Evolutionary conservation across 1,140 invertebrate genomes (phyloP).

Genomic region (Drosophila malerkotliana): DNA sequence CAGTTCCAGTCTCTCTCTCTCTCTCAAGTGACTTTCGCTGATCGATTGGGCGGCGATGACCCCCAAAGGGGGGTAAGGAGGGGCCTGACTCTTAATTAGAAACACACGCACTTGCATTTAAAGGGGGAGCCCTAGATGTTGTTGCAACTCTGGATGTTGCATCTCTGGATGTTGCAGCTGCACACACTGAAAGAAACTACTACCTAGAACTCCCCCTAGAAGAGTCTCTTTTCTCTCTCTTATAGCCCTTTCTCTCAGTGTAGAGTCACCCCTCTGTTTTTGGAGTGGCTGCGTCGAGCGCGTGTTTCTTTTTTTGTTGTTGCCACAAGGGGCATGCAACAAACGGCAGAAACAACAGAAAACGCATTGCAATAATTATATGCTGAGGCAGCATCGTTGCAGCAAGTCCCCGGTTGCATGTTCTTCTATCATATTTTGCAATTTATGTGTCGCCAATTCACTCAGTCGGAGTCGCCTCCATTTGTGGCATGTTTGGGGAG

Average conservation of each 20-base stretch:
- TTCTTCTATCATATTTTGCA: slow-evolving; percentile 80
- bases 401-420: slow-evolving; percentile 49
- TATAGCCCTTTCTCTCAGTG: background rate
- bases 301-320: slow-evolving; percentile 24
- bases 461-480: slow-evolving; percentile 30
- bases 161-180: slow-evolving; percentile 4
- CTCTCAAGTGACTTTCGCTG: slow-evolving; percentile 23
- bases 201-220: no score
- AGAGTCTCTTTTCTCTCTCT: no score
- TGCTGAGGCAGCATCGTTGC: slow-evolving; percentile 34
- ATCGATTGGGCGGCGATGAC: slow-evolving; percentile 19
- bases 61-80: background rate
- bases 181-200: background rate
- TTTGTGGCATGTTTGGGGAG: no score
- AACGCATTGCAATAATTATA: slow-evolving; percentile 78
- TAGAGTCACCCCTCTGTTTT: background rate
- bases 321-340: slow-evolving; percentile 40
- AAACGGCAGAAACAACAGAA: slow-evolving; percentile 34
- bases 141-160: background rate
- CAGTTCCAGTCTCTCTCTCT: background rate
- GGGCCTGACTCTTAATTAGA: slow-evolving; percentile 20
- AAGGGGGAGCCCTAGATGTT: background rate
- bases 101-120: slow-evolving; percentile 22
- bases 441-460: slow-evolving; percentile 80
- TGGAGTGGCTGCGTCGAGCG: slow-evolving; percentile 46